Conservation (phyloP, 2,113 vertebrate genomes). For the Elachura formosa region DNA sequence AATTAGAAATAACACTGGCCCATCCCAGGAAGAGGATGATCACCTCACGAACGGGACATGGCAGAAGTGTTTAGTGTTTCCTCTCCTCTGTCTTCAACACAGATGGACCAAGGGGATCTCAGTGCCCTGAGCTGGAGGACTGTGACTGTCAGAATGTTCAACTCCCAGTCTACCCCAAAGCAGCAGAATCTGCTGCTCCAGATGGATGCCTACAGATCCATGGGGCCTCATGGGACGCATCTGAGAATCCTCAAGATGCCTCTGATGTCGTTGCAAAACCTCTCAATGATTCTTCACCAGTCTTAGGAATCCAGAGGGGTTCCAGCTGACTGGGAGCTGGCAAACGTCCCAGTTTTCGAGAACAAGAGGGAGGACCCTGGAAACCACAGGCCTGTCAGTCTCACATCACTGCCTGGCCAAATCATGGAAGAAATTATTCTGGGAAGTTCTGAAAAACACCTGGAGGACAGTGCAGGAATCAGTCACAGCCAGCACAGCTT, state of each 20-base stretch:
- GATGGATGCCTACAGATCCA: not conserved
- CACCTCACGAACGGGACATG: not conserved
- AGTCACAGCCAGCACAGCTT: not conserved
- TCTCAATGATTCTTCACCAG: not conserved
- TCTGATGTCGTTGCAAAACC: not conserved
- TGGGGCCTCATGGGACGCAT: not conserved
- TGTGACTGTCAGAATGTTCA: not conserved
- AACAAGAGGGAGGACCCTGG: not conserved
- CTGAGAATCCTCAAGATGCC: not conserved
- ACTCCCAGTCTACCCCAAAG: rapidly evolving
- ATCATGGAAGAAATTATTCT: not conserved
- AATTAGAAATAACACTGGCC: not conserved
- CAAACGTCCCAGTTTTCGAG: not conserved
- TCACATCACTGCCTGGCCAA: not conserved
- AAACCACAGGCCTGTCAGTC: not conserved
- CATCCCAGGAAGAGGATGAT: not conserved
- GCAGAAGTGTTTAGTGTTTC: not conserved
- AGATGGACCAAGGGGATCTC: not conserved
- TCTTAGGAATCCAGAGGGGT: not conserved
- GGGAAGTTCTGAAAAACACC: not conserved
- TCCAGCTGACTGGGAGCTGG: not conserved
- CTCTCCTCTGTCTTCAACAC: not conserved
- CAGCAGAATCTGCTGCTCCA: not conserved
- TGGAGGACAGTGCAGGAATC: not conserved
- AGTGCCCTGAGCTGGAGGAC: not conserved